Conservation (phyloP, 2,113 vertebrate genomes). For the Nothobranchius furzeri region DNA sequence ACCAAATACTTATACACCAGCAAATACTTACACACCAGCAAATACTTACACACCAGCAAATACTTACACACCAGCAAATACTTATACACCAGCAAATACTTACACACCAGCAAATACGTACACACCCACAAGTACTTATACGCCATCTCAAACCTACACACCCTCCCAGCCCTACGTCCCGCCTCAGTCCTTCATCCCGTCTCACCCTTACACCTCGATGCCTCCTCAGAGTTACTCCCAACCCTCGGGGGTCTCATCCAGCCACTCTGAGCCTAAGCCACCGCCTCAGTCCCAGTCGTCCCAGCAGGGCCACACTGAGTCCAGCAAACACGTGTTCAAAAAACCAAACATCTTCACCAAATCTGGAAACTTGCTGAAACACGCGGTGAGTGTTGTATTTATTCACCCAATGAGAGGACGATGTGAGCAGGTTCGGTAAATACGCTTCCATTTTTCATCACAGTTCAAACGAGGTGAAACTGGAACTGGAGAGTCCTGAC, state of each 20-base stretch:
- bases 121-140: background rate
- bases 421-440: too few relatives aligned
- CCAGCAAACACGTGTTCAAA: slow-evolving; percentile 31
- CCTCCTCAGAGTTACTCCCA: slow-evolving; percentile 18
- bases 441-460: background rate
- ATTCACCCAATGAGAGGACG: background rate
- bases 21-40: background rate
- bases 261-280: background rate
- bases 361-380: slow-evolving; percentile 74
- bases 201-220: slow-evolving; percentile 7
- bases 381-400: slow-evolving; percentile 53
- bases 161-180: slow-evolving; percentile 5
- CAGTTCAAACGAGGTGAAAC: slow-evolving; percentile 75
- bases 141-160: background rate
- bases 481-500: slow-evolving; percentile 63
- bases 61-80: background rate
- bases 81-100: background rate
- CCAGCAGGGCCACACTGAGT: slow-evolving; percentile 27
- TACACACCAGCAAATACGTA: background rate
- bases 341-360: slow-evolving; percentile 73
- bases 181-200: background rate
- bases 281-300: slow-evolving; percentile 1
- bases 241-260: background rate
- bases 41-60: background rate
- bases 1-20: accelerated